Conservation (phyloP, 2,113 vertebrate species). For the Erpornis zantholeuca region DNA sequence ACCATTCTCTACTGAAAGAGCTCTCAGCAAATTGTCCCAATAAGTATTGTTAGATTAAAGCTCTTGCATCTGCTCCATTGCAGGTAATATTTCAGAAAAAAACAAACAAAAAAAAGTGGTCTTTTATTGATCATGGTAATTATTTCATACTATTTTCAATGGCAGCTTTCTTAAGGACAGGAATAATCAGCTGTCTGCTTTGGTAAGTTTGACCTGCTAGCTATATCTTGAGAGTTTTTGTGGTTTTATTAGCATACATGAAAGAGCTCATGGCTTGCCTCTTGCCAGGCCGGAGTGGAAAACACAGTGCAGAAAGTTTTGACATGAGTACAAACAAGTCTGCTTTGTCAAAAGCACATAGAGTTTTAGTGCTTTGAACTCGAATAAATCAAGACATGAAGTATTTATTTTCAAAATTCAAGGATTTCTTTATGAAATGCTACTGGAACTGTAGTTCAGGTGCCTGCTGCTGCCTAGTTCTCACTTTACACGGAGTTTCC, state of each 20-base stretch:
- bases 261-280: background rate
- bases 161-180: background rate
- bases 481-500: background rate
- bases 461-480: background rate
- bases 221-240: background rate
- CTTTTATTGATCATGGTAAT: background rate
- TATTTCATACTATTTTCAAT: background rate
- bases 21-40: background rate
- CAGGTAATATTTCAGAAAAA: background rate
- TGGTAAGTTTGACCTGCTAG: background rate
- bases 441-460: background rate
- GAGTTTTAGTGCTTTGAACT: background rate
- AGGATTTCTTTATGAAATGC: background rate
- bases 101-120: background rate
- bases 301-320: background rate
- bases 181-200: background rate
- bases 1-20: background rate
- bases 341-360: background rate
- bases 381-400: background rate
- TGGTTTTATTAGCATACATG: background rate
- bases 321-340: background rate
- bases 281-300: background rate
- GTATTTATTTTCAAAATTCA: background rate
- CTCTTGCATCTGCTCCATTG: background rate
- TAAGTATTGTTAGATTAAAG: background rate